Base-by-base conservation (phyloP, 2,888 invertebrate species). In the Nowickia ferox region DNA sequence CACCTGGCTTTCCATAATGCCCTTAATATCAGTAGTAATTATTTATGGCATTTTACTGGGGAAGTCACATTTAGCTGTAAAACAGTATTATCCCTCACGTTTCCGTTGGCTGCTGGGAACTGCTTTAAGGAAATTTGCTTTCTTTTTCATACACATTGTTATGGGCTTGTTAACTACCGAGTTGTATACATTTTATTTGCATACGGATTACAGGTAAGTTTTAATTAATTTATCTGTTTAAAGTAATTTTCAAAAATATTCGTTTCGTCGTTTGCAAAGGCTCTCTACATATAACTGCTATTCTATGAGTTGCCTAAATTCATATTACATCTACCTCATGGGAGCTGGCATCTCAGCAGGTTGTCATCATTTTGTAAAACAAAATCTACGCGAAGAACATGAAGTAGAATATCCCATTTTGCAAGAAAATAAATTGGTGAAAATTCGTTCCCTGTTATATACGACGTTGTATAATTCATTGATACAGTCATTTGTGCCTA, bases 41-140 rank as follows among this genome's bases (percentile, higher is more conserved):
- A 93, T 95, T 9, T 96, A 96, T 92, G 96, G 96, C n/a, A 93
- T 96, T 55, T 93, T 96, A 48, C 95, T 95, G 89, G 95, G 95
- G 63, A 96, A 95, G 89, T 95, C 95, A 87, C 96, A 96, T 88
- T 93, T 96, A 38, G 93, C 94, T 22, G 94, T 94, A 68, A 93
- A 94, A 51, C 93, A 94, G 0, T 96, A 95, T 89, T 94, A 94
- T 86, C 94, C 95, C 53, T 96, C 95, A 15, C 94, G 96, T 88
- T 96, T 96, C 88, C 94, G 94, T 4, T 95, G 95, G 93, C 93
- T 96, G 71, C 89, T 95, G 46, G 94, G 94, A 51, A 93, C 95
- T 88, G 95, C 96, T 88, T 94, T 95, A 0, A 84, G 95, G 0
- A 95, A 95, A 88, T 94, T 95, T 86, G 87, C 88, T 0, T 91